Evolutionary conservation across 2,888 invertebrate species (phyloP).

Genomic region (Furcula furcula): DNA sequence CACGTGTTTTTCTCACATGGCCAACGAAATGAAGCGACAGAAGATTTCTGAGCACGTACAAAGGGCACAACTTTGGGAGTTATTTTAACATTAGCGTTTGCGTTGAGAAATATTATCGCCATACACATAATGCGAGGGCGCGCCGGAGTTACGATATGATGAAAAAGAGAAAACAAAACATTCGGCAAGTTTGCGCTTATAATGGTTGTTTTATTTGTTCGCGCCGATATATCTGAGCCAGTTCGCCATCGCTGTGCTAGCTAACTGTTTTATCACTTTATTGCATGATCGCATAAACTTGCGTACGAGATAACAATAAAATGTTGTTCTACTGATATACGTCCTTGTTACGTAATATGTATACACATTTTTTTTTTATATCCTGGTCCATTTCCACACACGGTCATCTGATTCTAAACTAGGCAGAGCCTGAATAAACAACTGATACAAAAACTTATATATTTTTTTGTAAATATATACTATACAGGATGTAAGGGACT

Average conservation of each 20-base stretch:
- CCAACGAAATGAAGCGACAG: background rate
- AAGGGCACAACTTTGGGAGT: conserved; percentile 17
- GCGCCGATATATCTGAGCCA: conserved; percentile 68
- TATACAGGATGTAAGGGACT: no score
- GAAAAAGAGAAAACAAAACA: conserved; percentile 68
- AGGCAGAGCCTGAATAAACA: no score
- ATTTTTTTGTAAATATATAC: no score
- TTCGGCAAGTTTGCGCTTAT: conserved; percentile 68
- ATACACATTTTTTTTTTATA: no score
- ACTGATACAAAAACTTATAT: no score
- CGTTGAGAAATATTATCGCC: conserved; percentile 33
- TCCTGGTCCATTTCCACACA: no score
- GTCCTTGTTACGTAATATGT: conserved; percentile 23
- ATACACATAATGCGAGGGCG: conserved; percentile 37
- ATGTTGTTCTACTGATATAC: conserved; percentile 57
- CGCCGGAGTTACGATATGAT: conserved; percentile 45
- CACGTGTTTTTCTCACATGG: background rate
- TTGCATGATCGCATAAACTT: conserved; percentile 77
- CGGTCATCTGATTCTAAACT: no score
- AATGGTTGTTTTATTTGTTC: conserved; percentile 76
- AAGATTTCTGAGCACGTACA: conserved; percentile 4
- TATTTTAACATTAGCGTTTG: conserved; percentile 29
- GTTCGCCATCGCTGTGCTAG: conserved; percentile 62
- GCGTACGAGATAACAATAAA: conserved; percentile 64
- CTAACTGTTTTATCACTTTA: conserved; percentile 81